A percentile compares a stretch with the other conserved stretches of the same genome.
Evolutionary conservation across 2,797 vertebrate genomes (phyloP).

Genomic region (Darevskia mixta): DNA sequence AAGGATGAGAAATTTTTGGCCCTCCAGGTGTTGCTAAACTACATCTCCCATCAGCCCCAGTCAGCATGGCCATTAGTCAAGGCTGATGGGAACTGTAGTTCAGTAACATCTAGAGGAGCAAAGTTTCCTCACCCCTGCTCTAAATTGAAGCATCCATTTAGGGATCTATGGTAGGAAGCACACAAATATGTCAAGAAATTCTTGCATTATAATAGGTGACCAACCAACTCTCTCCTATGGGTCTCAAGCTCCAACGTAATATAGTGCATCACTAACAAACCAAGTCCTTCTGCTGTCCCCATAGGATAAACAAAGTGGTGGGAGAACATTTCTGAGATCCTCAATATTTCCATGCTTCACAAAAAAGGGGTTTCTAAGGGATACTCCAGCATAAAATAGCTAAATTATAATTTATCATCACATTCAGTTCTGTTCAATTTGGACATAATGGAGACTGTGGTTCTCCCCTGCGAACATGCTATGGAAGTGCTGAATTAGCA

Average conservation of each 20-base stretch:
- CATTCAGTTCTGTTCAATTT: neutral
- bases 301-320: neutral
- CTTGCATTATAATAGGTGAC: neutral
- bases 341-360: no score
- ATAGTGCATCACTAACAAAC: neutral
- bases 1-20: no score
- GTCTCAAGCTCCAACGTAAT: neutral
- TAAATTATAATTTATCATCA: conserved; percentile 2
- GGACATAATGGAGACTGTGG: neutral
- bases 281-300: neutral
- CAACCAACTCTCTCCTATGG: neutral
- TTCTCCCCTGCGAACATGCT: neutral
- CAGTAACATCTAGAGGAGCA: no score
- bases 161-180: neutral
- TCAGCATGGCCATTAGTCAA: no score
- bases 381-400: neutral
- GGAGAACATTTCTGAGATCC: neutral
- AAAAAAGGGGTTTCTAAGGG: neutral
- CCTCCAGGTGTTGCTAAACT: no score
- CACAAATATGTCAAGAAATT: neutral
- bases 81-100: no score
- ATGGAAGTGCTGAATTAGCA: neutral
- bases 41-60: no score
- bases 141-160: neutral
- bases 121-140: no score